Evolutionary conservation across 2,797 vertebrate species (phyloP), one percentile per base, ranked within the genome.

Genomic region (Lagocephalus sceleratus): DNA sequence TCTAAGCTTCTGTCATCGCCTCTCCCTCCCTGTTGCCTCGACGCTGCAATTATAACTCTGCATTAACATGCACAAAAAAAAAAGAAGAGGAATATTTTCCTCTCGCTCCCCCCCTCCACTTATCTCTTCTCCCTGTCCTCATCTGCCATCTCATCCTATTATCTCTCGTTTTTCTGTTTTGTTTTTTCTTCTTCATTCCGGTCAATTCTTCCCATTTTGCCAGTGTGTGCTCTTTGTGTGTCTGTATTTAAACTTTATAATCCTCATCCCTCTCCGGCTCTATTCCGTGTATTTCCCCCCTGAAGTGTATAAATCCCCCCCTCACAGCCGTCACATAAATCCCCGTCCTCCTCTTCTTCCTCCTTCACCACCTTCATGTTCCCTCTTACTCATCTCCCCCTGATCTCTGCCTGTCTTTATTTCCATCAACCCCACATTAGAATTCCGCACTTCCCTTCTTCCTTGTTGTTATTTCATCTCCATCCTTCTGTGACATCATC

Each of bases 221-320:
- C 60, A 45, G 55, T 57, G 66, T 64, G 76, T 71, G 59, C 72
- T 67, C 63, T 68, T 20, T 10, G 64, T 66, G 74, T 78, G 75
- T 75, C 75, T 84, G 82, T 77, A 80, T 84, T 89, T 87, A 81
- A 86, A 87, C 87, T 84, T 87, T 82, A 82, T 88, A 88, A 89
- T 88, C 84, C 83, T 84, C 83, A 79, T 87, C 83, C 75, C 81
- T 85, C 81, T 81, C 75, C 60, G 63, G 60, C 81, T 81, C 77
- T 69, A 71, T 75, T 66, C 85, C 72, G 65, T 81, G 81, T 88
- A 76, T 83, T 82, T 73, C 61, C 58, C 73, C 78, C 78, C 78
- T 78, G 79, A 85, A 86, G 83, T 87, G 83, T 85, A 79, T 86
- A 86, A 84, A 85, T 84, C 83, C 63, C 6, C 61, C 66, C 23